These are phyloP conservation scores for Prietella phreatophila DNA, from an alignment of 2,113 vertebrate species.

Conservation along the genomic window DNA sequence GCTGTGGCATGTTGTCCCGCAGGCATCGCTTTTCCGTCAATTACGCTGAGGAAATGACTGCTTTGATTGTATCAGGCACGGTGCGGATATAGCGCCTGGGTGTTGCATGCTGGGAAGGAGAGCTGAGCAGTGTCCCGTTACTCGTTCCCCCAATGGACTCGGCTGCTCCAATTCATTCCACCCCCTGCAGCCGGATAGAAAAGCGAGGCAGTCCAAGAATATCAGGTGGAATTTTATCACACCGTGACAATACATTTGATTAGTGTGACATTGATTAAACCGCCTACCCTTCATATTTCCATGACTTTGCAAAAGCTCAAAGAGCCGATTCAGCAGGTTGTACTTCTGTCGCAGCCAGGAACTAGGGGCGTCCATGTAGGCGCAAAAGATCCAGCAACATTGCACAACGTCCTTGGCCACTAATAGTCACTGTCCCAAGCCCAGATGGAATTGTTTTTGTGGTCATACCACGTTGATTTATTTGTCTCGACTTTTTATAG, in stretches of 20 bases:
- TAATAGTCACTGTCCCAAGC: not conserved
- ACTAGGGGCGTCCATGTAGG: constrained; percentile 7
- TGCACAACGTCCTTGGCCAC: not conserved
- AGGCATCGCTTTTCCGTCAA: constrained; percentile 39
- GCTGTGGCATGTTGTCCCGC: constrained; percentile 29
- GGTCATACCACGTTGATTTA: not conserved
- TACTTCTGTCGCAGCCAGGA: constrained; percentile 26
- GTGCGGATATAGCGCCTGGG: constrained; percentile 14
- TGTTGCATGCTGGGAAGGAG: constrained; percentile 26
- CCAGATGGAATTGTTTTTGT: not conserved
- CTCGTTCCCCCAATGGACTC: constrained; percentile 9
- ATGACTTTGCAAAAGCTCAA: constrained; percentile 64
- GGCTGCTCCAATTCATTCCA: constrained; percentile 35
- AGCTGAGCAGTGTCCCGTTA: constrained; percentile 15
- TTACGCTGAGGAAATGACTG: constrained; percentile 47
- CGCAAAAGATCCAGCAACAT: constrained; percentile 6
- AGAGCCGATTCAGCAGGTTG: constrained; percentile 59
- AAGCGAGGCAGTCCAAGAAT: constrained; percentile 47
- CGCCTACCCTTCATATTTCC: constrained; percentile 50
- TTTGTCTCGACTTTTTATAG: not conserved
- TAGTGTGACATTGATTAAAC: constrained; percentile 67
- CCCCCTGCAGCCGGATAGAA: not conserved
- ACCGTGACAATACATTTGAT: constrained; percentile 63
- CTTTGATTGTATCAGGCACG: constrained; percentile 46
- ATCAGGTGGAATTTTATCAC: constrained; percentile 61